phyloP scores from a whole-genome alignment of 2,797 vertebrate species.

The Graptemys geographica region DNA sequence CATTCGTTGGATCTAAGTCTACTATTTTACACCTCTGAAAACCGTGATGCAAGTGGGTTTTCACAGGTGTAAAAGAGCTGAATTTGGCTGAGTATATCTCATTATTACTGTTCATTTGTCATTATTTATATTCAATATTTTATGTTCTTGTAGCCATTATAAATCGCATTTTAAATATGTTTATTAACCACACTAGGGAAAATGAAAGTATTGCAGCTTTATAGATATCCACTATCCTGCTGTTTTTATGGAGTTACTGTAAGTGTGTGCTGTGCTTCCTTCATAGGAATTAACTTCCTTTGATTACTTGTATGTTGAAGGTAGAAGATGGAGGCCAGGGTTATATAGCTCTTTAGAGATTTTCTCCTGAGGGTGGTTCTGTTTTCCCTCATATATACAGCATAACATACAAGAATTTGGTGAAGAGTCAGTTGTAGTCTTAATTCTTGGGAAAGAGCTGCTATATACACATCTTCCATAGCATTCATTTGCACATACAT shows the following conservation, averaged over 20 bases:
- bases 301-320: not conserved
- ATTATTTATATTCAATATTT: not conserved
- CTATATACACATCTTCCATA: not conserved
- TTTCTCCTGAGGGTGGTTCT: not conserved
- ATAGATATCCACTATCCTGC: not conserved
- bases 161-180: not conserved
- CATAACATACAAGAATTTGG: not conserved
- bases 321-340: not conserved
- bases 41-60: not conserved
- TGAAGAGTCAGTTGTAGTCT: not conserved
- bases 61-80: not conserved
- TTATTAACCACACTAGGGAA: not conserved
- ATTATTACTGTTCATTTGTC: not conserved
- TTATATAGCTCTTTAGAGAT: not conserved
- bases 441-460: not conserved
- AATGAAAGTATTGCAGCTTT: not conserved
- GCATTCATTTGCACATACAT: not conserved
- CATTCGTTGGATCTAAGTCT: constrained; percentile 7
- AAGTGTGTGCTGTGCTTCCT: not conserved
- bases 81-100: not conserved
- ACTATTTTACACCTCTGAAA: constrained; percentile 26
- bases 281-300: not conserved
- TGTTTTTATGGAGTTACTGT: not conserved
- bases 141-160: not conserved
- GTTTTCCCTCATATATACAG: rapidly evolving